These are phyloP conservation scores for Rhynchonema sp. DNA, from an alignment of 2,888 invertebrate genomes.

Conservation along the genomic window DNA sequence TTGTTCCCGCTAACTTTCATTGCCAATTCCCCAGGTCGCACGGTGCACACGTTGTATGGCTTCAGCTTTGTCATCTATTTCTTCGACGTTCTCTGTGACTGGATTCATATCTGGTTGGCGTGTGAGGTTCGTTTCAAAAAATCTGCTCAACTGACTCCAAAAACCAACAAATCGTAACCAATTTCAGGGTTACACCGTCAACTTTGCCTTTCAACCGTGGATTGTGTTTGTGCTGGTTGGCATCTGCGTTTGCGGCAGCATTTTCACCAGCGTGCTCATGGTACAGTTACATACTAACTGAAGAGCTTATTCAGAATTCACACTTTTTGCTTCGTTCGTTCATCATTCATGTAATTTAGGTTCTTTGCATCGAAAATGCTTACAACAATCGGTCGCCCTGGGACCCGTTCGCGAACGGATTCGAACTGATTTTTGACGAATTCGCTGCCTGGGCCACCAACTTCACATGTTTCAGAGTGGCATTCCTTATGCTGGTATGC, in stretches of 20 bases:
- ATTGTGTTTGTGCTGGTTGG: neutral
- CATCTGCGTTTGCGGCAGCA: neutral
- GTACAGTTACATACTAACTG: neutral
- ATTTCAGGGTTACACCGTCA: neutral
- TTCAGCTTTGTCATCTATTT: slow-evolving; percentile 23
- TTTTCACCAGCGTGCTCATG: neutral
- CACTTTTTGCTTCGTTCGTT: neutral
- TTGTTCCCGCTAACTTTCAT: no score
- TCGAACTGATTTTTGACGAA: slow-evolving; percentile 20
- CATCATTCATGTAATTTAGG: neutral
- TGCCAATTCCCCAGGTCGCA: slow-evolving; percentile 13
- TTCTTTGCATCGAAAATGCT: slow-evolving; percentile 27
- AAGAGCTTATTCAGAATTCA: neutral
- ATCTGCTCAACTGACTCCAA: no score
- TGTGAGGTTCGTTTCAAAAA: neutral
- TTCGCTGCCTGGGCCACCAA: slow-evolving; percentile 22
- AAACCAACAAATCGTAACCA: no score
- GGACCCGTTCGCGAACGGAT: slow-evolving; percentile 23
- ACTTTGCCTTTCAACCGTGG: neutral
- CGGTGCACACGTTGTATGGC: slow-evolving; percentile 25
- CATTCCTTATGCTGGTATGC: slow-evolving; percentile 25
- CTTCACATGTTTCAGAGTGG: slow-evolving; percentile 27
- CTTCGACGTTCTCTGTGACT: slow-evolving; percentile 18
- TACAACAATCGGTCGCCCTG: slow-evolving; percentile 23
- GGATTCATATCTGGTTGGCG: slow-evolving; percentile 16